Conservation (phyloP, 2,888 invertebrate species). For the Rhingia campestris region DNA sequence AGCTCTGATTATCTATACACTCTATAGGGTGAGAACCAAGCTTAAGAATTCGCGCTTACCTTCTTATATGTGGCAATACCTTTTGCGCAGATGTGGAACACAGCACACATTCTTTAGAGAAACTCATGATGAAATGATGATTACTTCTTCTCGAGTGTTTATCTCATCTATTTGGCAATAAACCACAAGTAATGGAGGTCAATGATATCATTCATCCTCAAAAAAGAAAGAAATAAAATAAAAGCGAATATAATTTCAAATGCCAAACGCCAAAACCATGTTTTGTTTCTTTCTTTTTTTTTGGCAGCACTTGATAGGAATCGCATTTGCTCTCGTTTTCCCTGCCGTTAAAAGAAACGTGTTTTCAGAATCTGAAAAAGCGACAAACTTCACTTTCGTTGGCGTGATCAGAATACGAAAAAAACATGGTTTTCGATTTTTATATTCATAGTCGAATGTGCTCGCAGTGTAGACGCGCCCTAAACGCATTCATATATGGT, state of each 20-base stretch:
- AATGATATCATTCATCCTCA: slow-evolving; percentile 28
- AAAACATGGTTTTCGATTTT: slow-evolving; percentile 35
- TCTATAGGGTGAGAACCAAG: slow-evolving; percentile 61
- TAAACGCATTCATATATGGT: slow-evolving; percentile 34
- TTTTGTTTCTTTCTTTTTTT: background rate
- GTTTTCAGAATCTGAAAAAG: slow-evolving; percentile 59
- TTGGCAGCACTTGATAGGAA: slow-evolving; percentile 40
- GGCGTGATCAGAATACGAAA: slow-evolving; percentile 61
- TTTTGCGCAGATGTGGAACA: slow-evolving; percentile 22
- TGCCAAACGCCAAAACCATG: too few relatives aligned
- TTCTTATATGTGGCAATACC: slow-evolving; percentile 18
- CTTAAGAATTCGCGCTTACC: slow-evolving; percentile 44
- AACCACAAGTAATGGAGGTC: slow-evolving; percentile 46
- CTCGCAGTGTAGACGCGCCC: slow-evolving; percentile 58
- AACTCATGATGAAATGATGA: slow-evolving; percentile 29
- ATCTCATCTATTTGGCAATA: background rate
- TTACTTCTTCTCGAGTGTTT: slow-evolving; percentile 3
- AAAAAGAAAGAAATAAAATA: too few relatives aligned
- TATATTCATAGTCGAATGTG: slow-evolving; percentile 36
- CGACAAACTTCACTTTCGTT: slow-evolving; percentile 68
- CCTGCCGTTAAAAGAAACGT: slow-evolving; percentile 39
- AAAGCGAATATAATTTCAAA: too few relatives aligned
- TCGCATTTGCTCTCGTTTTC: slow-evolving; percentile 54
- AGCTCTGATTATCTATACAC: background rate
- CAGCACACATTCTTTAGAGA: slow-evolving; percentile 15